Conservation (phyloP, 1,140 invertebrate genomes). For the Chironomus striatipennis region DNA sequence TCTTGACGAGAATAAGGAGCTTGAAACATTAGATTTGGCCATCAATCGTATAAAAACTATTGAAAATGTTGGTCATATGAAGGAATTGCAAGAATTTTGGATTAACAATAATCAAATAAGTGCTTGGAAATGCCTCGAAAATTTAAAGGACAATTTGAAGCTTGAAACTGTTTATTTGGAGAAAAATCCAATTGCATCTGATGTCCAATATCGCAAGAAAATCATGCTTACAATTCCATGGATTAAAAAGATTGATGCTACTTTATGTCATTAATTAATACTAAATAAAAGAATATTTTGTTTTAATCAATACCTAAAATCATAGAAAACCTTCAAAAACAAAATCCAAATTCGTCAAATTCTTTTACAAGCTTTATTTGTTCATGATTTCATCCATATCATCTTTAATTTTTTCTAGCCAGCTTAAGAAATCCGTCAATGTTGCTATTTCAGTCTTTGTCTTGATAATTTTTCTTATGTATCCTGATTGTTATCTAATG, state of each 20-base stretch:
- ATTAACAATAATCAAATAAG: conserved; percentile 88
- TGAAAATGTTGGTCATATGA: conserved; percentile 68
- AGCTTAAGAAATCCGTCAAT: too few species aligned
- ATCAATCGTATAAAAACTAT: conserved; percentile 78
- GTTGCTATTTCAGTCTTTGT: too few species aligned
- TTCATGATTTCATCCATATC: too few species aligned
- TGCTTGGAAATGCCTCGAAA: conserved; percentile 77
- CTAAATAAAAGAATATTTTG: too few species aligned
- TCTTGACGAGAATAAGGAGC: conserved; percentile 54
- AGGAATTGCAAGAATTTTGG: conserved; percentile 86
- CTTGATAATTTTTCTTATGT: too few species aligned
- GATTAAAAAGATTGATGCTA: conserved; percentile 91
- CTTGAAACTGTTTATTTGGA: conserved; percentile 90
- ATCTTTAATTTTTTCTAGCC: too few species aligned
- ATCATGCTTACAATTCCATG: conserved; percentile 80
- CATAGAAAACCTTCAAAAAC: too few species aligned
- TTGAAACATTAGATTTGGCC: conserved; percentile 85
- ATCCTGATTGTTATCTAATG: too few species aligned
- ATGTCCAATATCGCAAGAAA: conserved; percentile 84
- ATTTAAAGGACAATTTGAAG: conserved; percentile 62
- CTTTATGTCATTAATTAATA: conserved; percentile 61
- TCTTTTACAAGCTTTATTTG: too few species aligned
- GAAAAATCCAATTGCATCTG: conserved; percentile 77
- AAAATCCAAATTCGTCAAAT: too few species aligned
- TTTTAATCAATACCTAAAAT: too few species aligned